Evolutionary conservation across 92 coral and sea anemone species (phyloP), one percentile per base, ranked within the genome.

Genomic region (Actinostola sp.): DNA sequence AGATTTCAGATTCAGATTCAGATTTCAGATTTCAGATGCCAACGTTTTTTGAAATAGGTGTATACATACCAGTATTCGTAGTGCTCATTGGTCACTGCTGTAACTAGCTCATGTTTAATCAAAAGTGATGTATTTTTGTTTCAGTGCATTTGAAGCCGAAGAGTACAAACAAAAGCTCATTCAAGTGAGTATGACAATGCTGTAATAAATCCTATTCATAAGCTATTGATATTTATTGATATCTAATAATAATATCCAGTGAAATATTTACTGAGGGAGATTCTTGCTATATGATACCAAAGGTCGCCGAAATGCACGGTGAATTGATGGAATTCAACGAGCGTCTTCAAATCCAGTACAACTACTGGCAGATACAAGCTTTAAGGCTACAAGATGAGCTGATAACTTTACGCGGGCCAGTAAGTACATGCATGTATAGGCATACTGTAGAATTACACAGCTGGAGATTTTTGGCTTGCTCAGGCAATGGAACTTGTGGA

Each of bases 281-380:
- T 36, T 36, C 4, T 36, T 36, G 4, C 11, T 49, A 49, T 6
- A 49, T 3, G 4, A 49, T 53, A 3, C 14, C 13, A 53, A 17
- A 94, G 98, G 97, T 94, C 14, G 97, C 98, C 4, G 98, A 94
- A 65, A 92, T 94, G 84, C 97, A 94, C 42, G 98, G 98, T 10
- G 98, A 94, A 68, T 73, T 94, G 16, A 80, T 94, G 81, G 98
- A 94, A 63, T 86, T 94, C 45, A 94, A 94, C 54, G 97, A 94
- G 12, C 79, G 97, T 36, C 86, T 94, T 41, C 98, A 94, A 42
- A 83, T 83, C 16, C 91, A 92, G 60, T 56, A 88, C 9, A 80
- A 73, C 60, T 72, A 76, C 66, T 82, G 92, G 62, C 92, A 93
- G 70, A 59, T 56, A 63, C 93, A 94, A 73, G 79, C 93, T 28